Base-by-base conservation (phyloP, 2,797 vertebrate genomes). In the Hylomyscus alleni region DNA sequence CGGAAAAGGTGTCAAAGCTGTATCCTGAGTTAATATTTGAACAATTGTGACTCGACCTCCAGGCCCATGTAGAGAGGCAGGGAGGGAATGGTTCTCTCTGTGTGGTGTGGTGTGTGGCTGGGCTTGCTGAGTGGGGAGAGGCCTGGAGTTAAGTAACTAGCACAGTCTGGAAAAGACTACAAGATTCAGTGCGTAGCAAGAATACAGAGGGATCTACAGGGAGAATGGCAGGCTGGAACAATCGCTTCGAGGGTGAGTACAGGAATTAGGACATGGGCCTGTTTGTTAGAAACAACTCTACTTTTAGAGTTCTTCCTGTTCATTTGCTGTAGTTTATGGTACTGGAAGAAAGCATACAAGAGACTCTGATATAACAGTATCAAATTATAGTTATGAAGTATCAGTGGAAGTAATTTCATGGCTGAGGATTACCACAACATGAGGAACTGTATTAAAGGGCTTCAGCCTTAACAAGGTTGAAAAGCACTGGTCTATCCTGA, bases 311-410 rank as follows among this genome's bases (percentile, higher is more conserved):
- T 93, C 69, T 89, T 96, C 86, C 65, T 82, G 34, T 47, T 75
- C 65, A n/a, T 29, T 72, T 97, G 94, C 72, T 81, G 54, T 92
- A 95, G 87, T 89, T 97, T 75, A 73, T 62, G 72, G 62, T 69
- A 31, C 67, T 81, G 29, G 58, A 93, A 88, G 76, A 62, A 89
- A 81, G 72, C 0, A 37, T 44, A 44, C 44, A 44, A 44, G 44
- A 44, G 40, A 75, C 22, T 40, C 40, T 50, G n/a, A 37, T 72
- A n/a, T 14, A 76, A 47, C 40, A 47, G 75, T 47, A 47, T 26
- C 24, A 47, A 47, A 47, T 76, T 76, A 76, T 14, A 76, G 75
- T 76, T 76, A 29, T 76, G 12, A 47, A 76, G 12, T 76, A 47
- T 26, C 75, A 29, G 13, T 29, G 44, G 47, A 76, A 76, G 24